Percentiles rank a stretch among this genome's conserved stretches.
phyloP scores from a whole-genome alignment of 2,113 vertebrate genomes.

The Odocoileus virginianus region DNA sequence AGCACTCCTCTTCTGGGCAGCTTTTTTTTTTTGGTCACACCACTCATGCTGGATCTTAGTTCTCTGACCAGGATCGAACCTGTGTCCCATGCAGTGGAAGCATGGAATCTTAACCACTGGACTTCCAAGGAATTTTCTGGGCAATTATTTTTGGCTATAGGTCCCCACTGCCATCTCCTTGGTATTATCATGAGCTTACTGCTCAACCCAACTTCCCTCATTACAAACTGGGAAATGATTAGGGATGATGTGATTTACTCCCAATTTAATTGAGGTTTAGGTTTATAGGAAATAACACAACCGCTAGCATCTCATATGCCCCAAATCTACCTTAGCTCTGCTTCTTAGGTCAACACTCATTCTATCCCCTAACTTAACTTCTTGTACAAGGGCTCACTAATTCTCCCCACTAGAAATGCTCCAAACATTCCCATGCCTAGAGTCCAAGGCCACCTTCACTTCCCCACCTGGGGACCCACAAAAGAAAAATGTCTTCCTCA shows the following conservation, averaged over 20 bases:
- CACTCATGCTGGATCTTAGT: background rate
- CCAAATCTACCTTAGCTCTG: background rate
- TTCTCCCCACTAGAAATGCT: background rate
- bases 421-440: no score
- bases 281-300: background rate
- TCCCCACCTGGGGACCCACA: background rate
- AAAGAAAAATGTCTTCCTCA: background rate
- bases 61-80: background rate
- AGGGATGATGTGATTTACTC: background rate
- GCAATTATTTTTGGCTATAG: background rate
- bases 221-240: background rate
- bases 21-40: background rate
- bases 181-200: background rate
- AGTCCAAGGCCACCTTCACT: background rate
- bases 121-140: background rate
- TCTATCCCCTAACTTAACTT: background rate
- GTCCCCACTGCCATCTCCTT: accelerated
- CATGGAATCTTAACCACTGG: background rate
- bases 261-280: background rate
- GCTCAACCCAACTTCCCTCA: background rate
- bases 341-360: background rate
- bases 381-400: background rate
- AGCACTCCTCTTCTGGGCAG: background rate
- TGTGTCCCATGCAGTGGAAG: background rate
- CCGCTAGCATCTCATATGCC: background rate